phyloP scores from a whole-genome alignment of 2,888 invertebrate species.

The Linyphia triangularis region DNA sequence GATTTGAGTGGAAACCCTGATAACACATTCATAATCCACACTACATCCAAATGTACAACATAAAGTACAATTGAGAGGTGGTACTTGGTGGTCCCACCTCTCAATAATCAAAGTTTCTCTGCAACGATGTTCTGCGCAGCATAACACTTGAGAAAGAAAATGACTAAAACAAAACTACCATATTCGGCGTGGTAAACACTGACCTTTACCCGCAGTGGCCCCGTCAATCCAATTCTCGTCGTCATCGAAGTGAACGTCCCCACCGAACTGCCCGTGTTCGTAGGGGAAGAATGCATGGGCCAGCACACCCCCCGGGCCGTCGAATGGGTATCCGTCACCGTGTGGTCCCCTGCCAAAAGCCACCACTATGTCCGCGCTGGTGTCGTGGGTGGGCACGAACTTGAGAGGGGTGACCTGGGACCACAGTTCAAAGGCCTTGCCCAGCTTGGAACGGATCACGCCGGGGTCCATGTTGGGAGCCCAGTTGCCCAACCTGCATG shows the following conservation, averaged over 20 bases:
- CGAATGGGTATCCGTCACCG: conserved; percentile 88
- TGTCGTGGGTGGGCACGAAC: conserved; percentile 80
- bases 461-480: conserved; percentile 83
- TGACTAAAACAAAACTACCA: too few species aligned
- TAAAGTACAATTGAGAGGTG: too few species aligned
- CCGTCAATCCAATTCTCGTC: conserved; percentile 87
- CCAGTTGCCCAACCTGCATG: conserved; percentile 85
- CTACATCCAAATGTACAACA: too few species aligned
- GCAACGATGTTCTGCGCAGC: too few species aligned
- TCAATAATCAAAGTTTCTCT: too few species aligned
- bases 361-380: conserved; percentile 86
- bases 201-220: conserved; percentile 20
- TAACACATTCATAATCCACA: too few species aligned
- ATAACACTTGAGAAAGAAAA: too few species aligned
- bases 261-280: conserved; percentile 84
- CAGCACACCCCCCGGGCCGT: conserved; percentile 87
- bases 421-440: conserved; percentile 85
- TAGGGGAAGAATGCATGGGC: conserved; percentile 90
- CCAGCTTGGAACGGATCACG: conserved; percentile 83
- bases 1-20: too few species aligned
- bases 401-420: conserved; percentile 84
- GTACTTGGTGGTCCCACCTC: too few species aligned
- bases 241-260: conserved; percentile 89
- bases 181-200: too few species aligned
- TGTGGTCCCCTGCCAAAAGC: conserved; percentile 86